phyloP scores from a whole-genome alignment of 2,797 vertebrate genomes.

The Megaceryle alcyon region DNA sequence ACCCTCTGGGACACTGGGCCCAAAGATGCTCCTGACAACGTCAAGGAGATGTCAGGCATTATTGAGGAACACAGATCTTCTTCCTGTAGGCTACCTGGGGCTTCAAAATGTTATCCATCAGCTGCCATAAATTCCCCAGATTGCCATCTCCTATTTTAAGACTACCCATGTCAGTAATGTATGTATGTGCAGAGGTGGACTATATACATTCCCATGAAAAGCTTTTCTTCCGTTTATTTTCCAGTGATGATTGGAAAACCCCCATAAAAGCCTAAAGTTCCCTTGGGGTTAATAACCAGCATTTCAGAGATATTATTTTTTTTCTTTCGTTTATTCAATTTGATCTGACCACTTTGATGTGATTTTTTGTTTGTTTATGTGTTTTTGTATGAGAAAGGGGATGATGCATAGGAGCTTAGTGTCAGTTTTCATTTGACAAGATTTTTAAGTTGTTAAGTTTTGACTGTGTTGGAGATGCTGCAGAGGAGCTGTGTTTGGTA shows the following conservation, averaged over 20 bases:
- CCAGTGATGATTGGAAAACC: neutral
- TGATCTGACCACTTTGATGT: neutral
- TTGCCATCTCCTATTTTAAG: neutral
- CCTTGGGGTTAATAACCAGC: neutral
- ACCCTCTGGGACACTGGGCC: neutral
- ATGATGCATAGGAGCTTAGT: neutral
- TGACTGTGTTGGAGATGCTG: neutral
- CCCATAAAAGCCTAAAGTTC: neutral
- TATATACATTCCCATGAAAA: neutral
- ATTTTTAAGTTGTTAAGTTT: neutral
- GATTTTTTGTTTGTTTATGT: neutral
- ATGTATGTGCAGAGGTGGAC: neutral
- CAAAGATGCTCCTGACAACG: neutral
- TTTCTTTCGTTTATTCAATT: neutral
- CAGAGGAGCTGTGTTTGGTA: neutral
- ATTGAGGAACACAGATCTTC: neutral
- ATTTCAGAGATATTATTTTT: neutral
- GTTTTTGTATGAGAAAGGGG: neutral
- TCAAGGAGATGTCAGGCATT: neutral
- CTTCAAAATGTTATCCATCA: neutral
- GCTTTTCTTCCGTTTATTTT: neutral
- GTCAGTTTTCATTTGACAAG: neutral
- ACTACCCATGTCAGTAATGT: neutral
- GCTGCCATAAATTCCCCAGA: neutral
- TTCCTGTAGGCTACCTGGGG: neutral